These are phyloP conservation scores for Equus quagga DNA, from an alignment of 2,113 vertebrate genomes.

Conservation along the genomic window DNA sequence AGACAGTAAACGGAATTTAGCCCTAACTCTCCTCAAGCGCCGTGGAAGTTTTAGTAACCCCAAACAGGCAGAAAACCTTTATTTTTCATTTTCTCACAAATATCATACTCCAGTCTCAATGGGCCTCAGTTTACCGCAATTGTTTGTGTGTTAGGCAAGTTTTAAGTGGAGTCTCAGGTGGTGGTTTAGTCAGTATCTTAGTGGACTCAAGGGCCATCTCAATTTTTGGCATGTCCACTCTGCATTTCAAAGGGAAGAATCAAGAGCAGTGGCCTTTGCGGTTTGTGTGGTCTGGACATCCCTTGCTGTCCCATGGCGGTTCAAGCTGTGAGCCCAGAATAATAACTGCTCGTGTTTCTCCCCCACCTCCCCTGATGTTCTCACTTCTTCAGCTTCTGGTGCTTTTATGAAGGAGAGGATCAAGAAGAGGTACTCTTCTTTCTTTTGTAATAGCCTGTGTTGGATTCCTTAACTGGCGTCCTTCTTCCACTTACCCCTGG, in stretches of 20 bases:
- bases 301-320: neutral
- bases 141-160: neutral
- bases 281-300: neutral
- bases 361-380: rapidly evolving
- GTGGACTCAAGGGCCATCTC: neutral
- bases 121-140: neutral
- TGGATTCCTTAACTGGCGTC: neutral
- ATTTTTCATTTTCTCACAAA: constrained; percentile 16
- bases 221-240: neutral
- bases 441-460: neutral
- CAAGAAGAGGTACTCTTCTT: neutral
- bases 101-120: neutral
- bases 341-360: neutral
- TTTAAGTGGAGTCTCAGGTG: neutral
- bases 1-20: neutral
- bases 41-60: neutral
- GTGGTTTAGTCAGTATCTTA: neutral
- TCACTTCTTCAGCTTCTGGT: neutral
- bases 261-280: neutral
- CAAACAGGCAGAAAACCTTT: neutral
- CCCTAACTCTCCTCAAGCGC: neutral
- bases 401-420: neutral
- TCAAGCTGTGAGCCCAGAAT: neutral
- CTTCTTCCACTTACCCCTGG: neutral
- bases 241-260: neutral